Evolutionary conservation across 2,888 invertebrate species (phyloP), one percentile per base, ranked within the genome.

Genomic region (Polydrusus cervinus): DNA sequence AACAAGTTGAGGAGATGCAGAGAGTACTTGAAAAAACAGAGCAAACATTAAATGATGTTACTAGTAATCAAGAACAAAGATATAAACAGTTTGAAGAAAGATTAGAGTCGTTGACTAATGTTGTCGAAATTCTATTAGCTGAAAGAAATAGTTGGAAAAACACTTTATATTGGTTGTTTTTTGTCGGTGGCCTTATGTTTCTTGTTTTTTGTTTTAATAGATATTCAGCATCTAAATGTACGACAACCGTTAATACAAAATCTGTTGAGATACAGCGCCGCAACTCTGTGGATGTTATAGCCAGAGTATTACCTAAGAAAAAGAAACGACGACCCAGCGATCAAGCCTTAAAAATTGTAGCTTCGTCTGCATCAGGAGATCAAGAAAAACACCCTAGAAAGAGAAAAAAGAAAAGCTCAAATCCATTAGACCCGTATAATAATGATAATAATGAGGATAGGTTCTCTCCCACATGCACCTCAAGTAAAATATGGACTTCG

Each of bases 1-100:
- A 95, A 82, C 98, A 98, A 88, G 97, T 97, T 64, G 98, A 98
- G 87, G 98, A 98, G 83, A 93, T 97, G 92, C 96, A 97, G 86
- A 91, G 92, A 80, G 91, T 94, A 3, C 90, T 96, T 80, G 94
- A 95, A 80, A 94, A 94, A 82, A 94, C 95, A 0, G 90, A 95
- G 40, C 89, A 90, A 25, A 91, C 92, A 62, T 90, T 94, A 88
- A 90, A 90, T 73, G 94, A 94, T 79, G 94, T 95, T 82, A 90
- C 92, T 65, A 92, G 92, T 80, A 94, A 94, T 83, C 89, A 93
- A 66, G 95, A 96, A 77, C 96, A 97, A 81, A 86, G 91, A 70
- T 87, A 89, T 77, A 86, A 94, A 18, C 90, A 82, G 18, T 77
- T 87, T 20, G 86, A 92, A 71, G 91, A 92, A 65, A 92, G 93